Conservation (phyloP, 2,797 vertebrate genomes). For the Florisuga fusca region DNA sequence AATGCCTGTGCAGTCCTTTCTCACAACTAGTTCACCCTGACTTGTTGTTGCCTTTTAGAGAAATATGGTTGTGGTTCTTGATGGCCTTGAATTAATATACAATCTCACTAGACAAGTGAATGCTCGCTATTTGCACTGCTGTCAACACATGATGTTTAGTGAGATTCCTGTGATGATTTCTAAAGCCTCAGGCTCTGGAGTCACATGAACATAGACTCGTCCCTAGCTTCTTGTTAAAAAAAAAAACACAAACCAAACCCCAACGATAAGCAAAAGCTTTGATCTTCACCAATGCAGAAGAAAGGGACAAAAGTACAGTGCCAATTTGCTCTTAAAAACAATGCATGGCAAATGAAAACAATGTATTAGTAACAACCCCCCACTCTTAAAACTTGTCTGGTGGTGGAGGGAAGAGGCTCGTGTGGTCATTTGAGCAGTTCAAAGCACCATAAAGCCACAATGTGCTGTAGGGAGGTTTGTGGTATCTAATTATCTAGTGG, state of each 20-base stretch:
- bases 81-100: slow-evolving; percentile 33
- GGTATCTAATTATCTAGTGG: not conserved
- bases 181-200: slow-evolving; percentile 28
- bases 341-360: not conserved
- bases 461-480: not conserved
- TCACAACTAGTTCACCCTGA: rapidly evolving
- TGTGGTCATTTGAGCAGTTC: not conserved
- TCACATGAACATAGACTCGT: slow-evolving; percentile 4
- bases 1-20: not conserved
- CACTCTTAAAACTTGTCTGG: not conserved
- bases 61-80: not conserved
- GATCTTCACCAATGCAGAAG: not conserved
- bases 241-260: not conserved
- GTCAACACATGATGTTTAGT: slow-evolving; percentile 42
- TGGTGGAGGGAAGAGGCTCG: not conserved
- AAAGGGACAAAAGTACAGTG: not conserved
- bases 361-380: not conserved
- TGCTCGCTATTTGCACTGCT: slow-evolving; percentile 49
- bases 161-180: slow-evolving; percentile 56
- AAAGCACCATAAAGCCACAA: not conserved
- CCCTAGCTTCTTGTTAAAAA: not conserved
- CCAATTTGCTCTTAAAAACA: not conserved
- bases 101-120: slow-evolving; percentile 38
- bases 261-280: slow-evolving; percentile 11
- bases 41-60: slow-evolving; percentile 25